Conservation (phyloP, 2,797 vertebrate species). For the Cyprinodon diabolis region DNA sequence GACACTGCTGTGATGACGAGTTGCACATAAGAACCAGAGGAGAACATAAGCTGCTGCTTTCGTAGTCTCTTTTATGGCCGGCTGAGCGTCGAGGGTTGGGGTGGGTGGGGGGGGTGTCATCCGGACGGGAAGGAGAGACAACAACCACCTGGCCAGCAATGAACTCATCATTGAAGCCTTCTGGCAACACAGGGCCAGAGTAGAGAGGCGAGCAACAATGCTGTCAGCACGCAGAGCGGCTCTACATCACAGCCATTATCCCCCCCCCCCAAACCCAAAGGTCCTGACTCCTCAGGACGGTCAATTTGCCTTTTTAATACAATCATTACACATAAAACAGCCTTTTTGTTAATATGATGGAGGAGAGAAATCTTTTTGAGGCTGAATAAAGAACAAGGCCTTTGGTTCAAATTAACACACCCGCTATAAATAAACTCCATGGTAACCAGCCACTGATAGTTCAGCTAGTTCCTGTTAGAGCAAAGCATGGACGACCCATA, state of each 20-base stretch:
- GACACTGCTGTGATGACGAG: constrained; percentile 2
- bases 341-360: background rate
- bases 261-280: too few relatives aligned
- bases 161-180: constrained; percentile 38
- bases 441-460: background rate
- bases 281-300: background rate
- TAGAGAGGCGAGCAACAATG: constrained; percentile 24
- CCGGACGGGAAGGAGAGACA: constrained; percentile 25
- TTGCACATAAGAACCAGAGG: constrained; percentile 1
- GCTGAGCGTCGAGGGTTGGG: constrained; percentile 9
- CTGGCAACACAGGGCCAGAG: constrained; percentile 11
- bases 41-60: constrained; percentile 25
- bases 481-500: background rate
- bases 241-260: background rate
- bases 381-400: constrained; percentile 8
- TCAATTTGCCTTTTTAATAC: background rate
- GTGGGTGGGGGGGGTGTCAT: constrained; percentile 8
- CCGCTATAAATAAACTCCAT: constrained; percentile 9
- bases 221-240: constrained; percentile 18
- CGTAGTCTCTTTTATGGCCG: constrained; percentile 1
- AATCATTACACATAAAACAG: background rate
- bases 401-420: background rate
- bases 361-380: background rate
- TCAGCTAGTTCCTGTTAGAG: background rate
- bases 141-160: constrained; percentile 46